A percentile compares a stretch with the other conserved stretches of the same genome.
These are phyloP conservation scores for Taxidea taxus DNA, from an alignment of 2,113 vertebrate genomes.

Conservation along the genomic window DNA sequence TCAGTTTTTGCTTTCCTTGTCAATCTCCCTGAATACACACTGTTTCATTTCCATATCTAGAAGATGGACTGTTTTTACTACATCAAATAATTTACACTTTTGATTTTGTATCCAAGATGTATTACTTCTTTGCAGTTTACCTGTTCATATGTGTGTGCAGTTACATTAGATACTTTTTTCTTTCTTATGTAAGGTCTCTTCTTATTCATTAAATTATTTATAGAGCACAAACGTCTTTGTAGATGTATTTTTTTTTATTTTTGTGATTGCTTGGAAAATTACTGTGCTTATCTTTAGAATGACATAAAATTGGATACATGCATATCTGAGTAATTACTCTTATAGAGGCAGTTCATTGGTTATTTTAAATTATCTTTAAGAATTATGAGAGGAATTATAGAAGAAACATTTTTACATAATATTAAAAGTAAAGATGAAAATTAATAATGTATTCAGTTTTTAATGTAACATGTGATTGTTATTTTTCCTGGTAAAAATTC, in stretches of 20 bases:
- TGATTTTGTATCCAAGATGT: not conserved
- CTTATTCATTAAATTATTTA: constrained; percentile 8
- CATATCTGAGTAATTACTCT: constrained; percentile 33
- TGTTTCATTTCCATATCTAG: not conserved
- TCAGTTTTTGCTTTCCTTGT: not conserved
- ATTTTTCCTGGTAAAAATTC: constrained; percentile 72
- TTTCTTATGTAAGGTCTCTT: not conserved
- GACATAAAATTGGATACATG: not conserved
- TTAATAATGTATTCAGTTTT: not conserved
- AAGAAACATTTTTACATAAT: not conserved
- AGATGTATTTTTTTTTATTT: not conserved
- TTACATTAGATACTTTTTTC: not conserved
- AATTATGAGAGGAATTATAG: constrained; percentile 29
- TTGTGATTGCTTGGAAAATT: constrained; percentile 34
- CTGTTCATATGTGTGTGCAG: not conserved
- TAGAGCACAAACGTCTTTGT: not conserved
- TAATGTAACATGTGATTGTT: constrained; percentile 63
- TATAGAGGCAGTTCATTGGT: constrained; percentile 6
- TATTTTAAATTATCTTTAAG: constrained; percentile 53
- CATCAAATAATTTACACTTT: not conserved
- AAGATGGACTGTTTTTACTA: not conserved
- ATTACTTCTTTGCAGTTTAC: not conserved
- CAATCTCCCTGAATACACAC: too few relatives aligned
- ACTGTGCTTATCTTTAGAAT: not conserved
- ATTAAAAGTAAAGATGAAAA: constrained; percentile 62